Evolutionary conservation across 2,797 vertebrate genomes (phyloP), one percentile per base, ranked within the genome.

Genomic region (Clarias laeviceps): DNA sequence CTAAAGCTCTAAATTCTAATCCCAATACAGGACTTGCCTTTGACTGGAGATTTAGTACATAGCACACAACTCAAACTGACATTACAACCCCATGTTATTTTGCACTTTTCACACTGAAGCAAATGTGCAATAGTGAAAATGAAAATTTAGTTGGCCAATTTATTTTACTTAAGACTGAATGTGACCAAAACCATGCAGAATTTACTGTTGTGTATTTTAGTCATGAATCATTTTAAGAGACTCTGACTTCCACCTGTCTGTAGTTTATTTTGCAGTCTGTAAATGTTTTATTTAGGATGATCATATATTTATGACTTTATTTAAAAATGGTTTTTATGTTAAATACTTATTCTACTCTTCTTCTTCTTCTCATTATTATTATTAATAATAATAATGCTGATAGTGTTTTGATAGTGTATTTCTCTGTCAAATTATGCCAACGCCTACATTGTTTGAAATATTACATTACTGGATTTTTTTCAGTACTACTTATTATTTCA

Each of bases 111-210:
- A 84, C 94, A 92, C 92, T 93, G 90, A 92, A 93, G 91, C 93
- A 93, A 93, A 90, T 61, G 90, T 82, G 90, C 89, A 91, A 50
- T 12, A 85, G 80, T 59, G 84, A 65, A 90, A 92, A 91, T 18
- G 81, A 91, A 92, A 93, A 92, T 90, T 87, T 93, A 93, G 90
- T 89, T 84, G 91, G 92, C 92, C 85, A 92, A 93, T 94, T 92
- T 92, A 92, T 5, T 65, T 69, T 74, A 50, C 68, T 37, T 24
- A 5, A 50, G 57, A 64, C 32, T 45, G 12, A 80, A 4, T 37
- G 37, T 78, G 56, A 40, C 79, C 69, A 68, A 72, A 6, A 87
- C 86, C 91, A 80, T 91, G 91, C 92, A 90, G 90, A 91, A 66
- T 87, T 37, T 87, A 66, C 45, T 89, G 89, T 89, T 45, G 88